Evolutionary conservation across 2,797 vertebrate genomes (phyloP), one percentile per base, ranked within the genome.

Genomic region (Propithecus perrieri): DNA sequence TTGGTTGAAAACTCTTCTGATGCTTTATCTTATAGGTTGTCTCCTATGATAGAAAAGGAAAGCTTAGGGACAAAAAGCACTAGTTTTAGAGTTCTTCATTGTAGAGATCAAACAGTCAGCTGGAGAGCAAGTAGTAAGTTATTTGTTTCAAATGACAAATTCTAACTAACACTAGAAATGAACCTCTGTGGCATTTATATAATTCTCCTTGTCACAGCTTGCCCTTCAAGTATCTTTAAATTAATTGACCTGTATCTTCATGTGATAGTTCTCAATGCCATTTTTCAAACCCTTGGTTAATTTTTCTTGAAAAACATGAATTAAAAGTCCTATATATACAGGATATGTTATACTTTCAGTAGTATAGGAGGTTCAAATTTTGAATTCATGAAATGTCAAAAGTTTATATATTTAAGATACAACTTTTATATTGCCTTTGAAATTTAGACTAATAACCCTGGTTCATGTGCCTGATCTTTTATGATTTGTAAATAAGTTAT

Each of bases 361-460:
- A 93, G 11, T 3, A 55, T 13, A 93, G 6, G 22, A 85, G 22
- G 4, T 75, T 94, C 57, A 80, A 61, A 88, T 95, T 94, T 81
- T 94, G 26, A 89, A 89, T 30, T 89, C 69, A 22, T 93, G 26
- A 63, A 85, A 79, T 84, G n/a, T 38, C n/a, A 75, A 81, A 75
- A 72, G 50, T 92, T 84, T 67, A 14, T 78, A 63, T 88, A 48
- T 74, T 75, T 93, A 89, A 79, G 26, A 91, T 80, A 59, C 89
- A 78, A 79, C 20, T 81, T 91, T 94, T 93, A 50, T 83, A 46
- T 95, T 10, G 72, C 4, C 76, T 91, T 91, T 93, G 48, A 93
- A 90, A 79, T 85, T 92, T 92, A 83, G 17, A 57, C 65, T 61
- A 63, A 90, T 59, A 41, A 87, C 50, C 1, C 57, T 74, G 12